Conservation (phyloP, 2,113 vertebrate genomes). For the Cynocephalus volans region DNA sequence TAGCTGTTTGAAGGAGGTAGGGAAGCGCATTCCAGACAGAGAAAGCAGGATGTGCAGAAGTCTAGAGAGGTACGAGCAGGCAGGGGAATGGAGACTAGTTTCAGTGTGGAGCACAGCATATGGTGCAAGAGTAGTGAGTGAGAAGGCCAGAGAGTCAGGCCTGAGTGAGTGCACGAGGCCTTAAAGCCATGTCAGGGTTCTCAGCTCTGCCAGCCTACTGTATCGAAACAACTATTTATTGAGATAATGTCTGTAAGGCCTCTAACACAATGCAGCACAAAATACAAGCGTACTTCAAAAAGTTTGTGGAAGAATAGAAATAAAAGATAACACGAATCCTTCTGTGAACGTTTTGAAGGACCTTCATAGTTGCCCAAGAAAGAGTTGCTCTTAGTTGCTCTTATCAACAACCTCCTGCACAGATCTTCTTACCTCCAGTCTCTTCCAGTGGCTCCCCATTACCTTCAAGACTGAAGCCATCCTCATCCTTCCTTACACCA, state of each 20-base stretch:
- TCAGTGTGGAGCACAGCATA: background rate
- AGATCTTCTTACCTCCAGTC: background rate
- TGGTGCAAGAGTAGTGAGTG: background rate
- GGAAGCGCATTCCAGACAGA: background rate
- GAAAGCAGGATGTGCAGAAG: background rate
- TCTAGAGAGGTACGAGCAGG: background rate
- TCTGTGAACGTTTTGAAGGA: too few relatives aligned
- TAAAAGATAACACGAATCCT: too few relatives aligned
- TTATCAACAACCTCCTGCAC: background rate
- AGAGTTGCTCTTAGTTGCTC: background rate
- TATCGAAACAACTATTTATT: background rate
- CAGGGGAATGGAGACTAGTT: background rate
- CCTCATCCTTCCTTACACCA: background rate
- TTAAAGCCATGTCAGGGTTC: background rate
- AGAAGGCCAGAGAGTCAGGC: background rate
- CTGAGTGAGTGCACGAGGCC: background rate
- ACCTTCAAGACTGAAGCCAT: background rate
- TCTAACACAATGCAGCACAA: background rate
- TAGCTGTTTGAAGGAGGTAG: background rate
- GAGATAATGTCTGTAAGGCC: background rate
- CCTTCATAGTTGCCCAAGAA: background rate
- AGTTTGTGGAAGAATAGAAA: too few relatives aligned
- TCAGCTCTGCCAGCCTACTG: background rate
- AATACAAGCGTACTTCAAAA: too few relatives aligned
- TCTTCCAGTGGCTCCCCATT: background rate